Evolutionary conservation across 2,113 vertebrate genomes (phyloP).

Genomic region (Dendropsophus ebraccatus): DNA sequence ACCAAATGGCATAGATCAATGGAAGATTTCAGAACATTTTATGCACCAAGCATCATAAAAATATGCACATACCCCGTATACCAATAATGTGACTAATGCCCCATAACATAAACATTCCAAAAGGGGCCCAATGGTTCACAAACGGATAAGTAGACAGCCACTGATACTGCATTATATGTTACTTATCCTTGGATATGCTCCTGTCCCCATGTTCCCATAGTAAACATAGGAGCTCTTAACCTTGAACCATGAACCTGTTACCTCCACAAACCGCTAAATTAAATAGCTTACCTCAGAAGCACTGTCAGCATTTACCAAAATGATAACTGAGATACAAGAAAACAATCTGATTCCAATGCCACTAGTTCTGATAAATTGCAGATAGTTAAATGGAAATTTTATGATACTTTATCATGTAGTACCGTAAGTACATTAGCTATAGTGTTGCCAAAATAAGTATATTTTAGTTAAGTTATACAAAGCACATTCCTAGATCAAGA

Average conservation of each 20-base stretch:
- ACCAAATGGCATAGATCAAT: too few relatives aligned
- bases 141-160: too few relatives aligned
- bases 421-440: constrained; percentile 23
- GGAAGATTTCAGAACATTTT: too few relatives aligned
- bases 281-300: constrained; percentile 5
- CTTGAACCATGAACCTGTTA: constrained; percentile 13
- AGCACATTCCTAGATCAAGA: background rate
- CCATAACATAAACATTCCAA: too few relatives aligned
- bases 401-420: constrained; percentile 41
- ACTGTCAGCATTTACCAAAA: constrained; percentile 40
- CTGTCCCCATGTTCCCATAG: too few relatives aligned
- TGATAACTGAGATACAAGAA: constrained; percentile 41
- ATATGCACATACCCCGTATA: too few relatives aligned
- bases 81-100: too few relatives aligned
- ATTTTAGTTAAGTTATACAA: background rate
- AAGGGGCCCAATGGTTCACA: too few relatives aligned
- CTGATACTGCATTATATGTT: too few relatives aligned
- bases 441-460: background rate
- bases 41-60: too few relatives aligned
- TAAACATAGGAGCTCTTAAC: constrained; percentile 17
- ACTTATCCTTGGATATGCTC: too few relatives aligned
- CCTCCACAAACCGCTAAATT: constrained; percentile 32
- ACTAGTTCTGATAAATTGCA: constrained; percentile 46
- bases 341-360: constrained; percentile 26
- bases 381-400: background rate